Evolutionary conservation across 2,797 vertebrate species (phyloP).

Genomic region (Cuniculus paca): DNA sequence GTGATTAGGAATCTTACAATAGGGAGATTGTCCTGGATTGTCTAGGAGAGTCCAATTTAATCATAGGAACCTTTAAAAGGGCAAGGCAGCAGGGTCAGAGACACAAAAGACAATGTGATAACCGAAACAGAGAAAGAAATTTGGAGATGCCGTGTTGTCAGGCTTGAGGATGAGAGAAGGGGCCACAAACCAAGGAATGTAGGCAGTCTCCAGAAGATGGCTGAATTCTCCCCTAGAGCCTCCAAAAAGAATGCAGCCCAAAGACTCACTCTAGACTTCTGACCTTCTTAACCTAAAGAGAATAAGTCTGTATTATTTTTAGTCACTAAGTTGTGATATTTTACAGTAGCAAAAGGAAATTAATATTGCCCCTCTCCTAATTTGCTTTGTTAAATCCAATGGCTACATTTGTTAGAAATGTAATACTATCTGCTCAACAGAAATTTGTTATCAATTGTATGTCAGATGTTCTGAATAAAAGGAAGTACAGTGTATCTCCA

Average conservation of each 20-base stretch:
- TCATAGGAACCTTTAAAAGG: not conserved
- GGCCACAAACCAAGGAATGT: not conserved
- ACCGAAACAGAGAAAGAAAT: not conserved
- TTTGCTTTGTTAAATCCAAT: not conserved
- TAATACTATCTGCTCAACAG: not conserved
- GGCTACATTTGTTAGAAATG: conserved; percentile 7
- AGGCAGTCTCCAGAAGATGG: not conserved
- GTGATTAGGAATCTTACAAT: not conserved
- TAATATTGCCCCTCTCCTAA: not conserved
- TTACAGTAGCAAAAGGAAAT: not conserved
- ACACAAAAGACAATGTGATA: not conserved
- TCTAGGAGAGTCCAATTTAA: not conserved
- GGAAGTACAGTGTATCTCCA: not conserved
- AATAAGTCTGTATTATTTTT: not conserved
- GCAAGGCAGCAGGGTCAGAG: not conserved
- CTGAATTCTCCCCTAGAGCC: not conserved
- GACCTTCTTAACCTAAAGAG: not conserved
- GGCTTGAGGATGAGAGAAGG: not conserved
- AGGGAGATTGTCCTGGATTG: not conserved
- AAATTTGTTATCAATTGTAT: not conserved
- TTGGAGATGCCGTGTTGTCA: not conserved
- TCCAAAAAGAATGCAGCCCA: not conserved
- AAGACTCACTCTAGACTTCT: not conserved
- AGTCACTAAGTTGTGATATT: not conserved
- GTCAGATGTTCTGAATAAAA: not conserved